These are phyloP conservation scores for Parochlus steinenii DNA, from an alignment of 2,888 invertebrate genomes.

Conservation along the genomic window DNA sequence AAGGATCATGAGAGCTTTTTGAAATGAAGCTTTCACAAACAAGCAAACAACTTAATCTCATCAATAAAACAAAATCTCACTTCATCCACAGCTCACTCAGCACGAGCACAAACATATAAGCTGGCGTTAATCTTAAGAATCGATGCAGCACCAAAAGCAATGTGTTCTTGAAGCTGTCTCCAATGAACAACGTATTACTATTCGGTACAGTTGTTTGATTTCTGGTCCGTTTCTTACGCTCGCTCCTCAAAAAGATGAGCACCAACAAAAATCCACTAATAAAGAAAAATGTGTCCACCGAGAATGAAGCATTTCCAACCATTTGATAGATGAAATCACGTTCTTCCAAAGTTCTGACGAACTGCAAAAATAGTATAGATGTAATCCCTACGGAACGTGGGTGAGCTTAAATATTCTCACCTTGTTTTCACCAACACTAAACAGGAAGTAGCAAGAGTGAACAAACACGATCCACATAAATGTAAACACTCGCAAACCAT, in stretches of 20 bases:
- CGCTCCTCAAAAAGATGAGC: conserved; percentile 48
- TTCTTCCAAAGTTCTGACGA: conserved; percentile 52
- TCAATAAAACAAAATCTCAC: conserved; percentile 17
- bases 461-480: conserved; percentile 73
- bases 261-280: conserved; percentile 68
- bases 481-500: conserved; percentile 61
- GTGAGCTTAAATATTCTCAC: conserved; percentile 19
- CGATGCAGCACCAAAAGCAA: conserved; percentile 41
- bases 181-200: conserved; percentile 19
- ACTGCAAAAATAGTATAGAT: conserved; percentile 31
- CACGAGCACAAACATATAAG: conserved; percentile 63
- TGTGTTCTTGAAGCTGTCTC: conserved; percentile 29
- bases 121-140: conserved; percentile 58
- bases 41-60: no score
- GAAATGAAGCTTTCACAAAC: no score
- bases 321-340: conserved; percentile 64
- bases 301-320: conserved; percentile 69
- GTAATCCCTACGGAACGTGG: no score
- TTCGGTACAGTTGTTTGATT: conserved; percentile 18
- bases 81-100: conserved; percentile 50
- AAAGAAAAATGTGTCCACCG: conserved; percentile 76
- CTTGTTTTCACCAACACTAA: conserved; percentile 53
- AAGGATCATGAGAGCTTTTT: no score
- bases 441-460: conserved; percentile 66
- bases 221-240: conserved; percentile 26